Evolutionary conservation across 2,797 vertebrate genomes (phyloP).

Genomic region (Rhinoraja longicauda): DNA sequence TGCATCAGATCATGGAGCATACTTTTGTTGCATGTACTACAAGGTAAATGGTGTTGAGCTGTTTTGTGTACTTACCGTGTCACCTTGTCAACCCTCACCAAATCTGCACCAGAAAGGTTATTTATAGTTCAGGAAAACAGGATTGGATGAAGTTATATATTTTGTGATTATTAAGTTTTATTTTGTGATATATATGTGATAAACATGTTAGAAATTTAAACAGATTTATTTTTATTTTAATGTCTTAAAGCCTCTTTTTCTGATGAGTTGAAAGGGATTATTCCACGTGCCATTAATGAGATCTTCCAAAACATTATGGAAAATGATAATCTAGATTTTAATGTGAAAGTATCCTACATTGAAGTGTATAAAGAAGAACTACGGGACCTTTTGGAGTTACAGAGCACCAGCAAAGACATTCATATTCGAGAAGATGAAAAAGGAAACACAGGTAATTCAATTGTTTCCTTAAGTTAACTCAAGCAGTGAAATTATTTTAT

Average conservation of each 20-base stretch:
- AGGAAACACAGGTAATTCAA: conserved; percentile 73
- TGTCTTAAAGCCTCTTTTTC: conserved; percentile 49
- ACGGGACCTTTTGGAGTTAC: conserved; percentile 74
- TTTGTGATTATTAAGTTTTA: conserved; percentile 7
- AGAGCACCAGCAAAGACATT: conserved; percentile 68
- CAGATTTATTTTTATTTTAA: not conserved
- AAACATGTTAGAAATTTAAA: not conserved
- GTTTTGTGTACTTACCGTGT: not conserved
- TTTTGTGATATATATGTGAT: not conserved
- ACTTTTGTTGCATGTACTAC: not conserved
- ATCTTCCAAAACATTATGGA: conserved; percentile 70
- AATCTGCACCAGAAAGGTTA: not conserved
- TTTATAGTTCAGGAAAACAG: not conserved
- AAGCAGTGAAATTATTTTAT: not conserved
- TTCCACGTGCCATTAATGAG: conserved; percentile 73
- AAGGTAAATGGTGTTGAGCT: not conserved
- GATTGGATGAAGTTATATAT: not conserved
- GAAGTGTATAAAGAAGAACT: conserved; percentile 84
- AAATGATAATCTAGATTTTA: conserved; percentile 56
- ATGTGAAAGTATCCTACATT: conserved; percentile 73
- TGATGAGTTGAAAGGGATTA: conserved; percentile 74
- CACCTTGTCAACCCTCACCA: not conserved
- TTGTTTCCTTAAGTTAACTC: not conserved
- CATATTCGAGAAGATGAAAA: conserved; percentile 81
- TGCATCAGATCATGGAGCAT: not conserved